Percentiles rank a stretch among this genome's conserved stretches.
phyloP scores from a whole-genome alignment of 2,113 vertebrate genomes.

The Epinephelus moara region DNA sequence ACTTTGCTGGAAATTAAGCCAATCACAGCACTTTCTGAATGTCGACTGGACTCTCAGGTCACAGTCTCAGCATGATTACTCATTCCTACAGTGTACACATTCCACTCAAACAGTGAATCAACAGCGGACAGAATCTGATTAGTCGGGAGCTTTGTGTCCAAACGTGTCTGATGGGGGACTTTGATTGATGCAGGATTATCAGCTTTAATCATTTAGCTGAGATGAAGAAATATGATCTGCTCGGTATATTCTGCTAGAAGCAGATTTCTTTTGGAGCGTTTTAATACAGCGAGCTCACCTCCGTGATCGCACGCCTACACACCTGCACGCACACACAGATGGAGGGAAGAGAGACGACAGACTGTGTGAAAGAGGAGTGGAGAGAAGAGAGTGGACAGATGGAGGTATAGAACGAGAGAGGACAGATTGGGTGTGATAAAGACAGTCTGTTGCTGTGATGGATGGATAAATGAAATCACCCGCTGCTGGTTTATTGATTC shows the following conservation, averaged over 20 bases:
- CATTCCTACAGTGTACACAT: background rate
- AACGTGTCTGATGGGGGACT: background rate
- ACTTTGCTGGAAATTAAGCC: background rate
- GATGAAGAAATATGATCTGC: background rate
- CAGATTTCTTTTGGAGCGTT: conserved; percentile 2
- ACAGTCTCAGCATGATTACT: background rate
- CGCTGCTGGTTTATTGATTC: conserved; percentile 40
- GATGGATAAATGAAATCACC: conserved; percentile 28
- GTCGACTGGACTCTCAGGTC: background rate
- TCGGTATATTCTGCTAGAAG: background rate
- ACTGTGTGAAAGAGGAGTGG: conserved; percentile 5
- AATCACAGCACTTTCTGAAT: background rate
- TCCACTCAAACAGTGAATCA: conserved; percentile 6
- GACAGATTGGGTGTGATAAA: conserved; percentile 1
- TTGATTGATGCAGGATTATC: background rate
- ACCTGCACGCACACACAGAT: conserved; percentile 14
- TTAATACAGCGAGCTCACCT: background rate
- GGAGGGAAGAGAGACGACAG: conserved; percentile 9
- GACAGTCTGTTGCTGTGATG: conserved; percentile 38
- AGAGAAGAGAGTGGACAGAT: background rate
- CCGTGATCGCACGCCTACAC: background rate
- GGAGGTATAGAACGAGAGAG: background rate
- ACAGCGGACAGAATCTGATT: background rate
- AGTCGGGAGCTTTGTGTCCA: conserved; percentile 1
- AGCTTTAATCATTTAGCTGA: background rate